Conservation (phyloP, 2,113 vertebrate species). For the Mastomys natalensis region DNA sequence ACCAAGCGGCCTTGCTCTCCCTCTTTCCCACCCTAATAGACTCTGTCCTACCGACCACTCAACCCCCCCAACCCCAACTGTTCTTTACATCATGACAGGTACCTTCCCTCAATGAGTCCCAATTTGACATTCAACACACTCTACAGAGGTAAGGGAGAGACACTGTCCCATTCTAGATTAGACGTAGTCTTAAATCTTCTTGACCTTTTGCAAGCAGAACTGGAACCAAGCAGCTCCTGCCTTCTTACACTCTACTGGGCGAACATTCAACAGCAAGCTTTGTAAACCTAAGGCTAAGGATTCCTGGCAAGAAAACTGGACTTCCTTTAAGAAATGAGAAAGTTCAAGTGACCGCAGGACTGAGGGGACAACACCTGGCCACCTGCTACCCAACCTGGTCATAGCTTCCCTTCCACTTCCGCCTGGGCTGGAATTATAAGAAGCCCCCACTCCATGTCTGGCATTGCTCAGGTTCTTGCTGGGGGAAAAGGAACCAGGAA, state of each 20-base stretch:
- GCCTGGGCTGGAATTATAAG: not conserved
- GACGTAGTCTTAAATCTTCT: constrained; percentile 55
- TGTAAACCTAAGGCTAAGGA: constrained; percentile 67
- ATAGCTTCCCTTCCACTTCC: not conserved
- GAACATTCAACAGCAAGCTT: constrained; percentile 59
- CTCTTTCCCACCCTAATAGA: not conserved
- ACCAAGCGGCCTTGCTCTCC: not conserved
- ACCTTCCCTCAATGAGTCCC: constrained; percentile 23
- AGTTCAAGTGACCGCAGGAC: constrained; percentile 70
- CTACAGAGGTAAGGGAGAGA: constrained; percentile 60
- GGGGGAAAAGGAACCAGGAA: not conserved
- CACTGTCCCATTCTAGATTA: constrained; percentile 54
- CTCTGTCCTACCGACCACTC: constrained; percentile 22
- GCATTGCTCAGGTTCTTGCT: constrained; percentile 14
- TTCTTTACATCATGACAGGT: constrained; percentile 36
- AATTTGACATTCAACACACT: constrained; percentile 57
- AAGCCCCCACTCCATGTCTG: not conserved
- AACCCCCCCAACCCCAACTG: not conserved
- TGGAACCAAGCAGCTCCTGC: constrained; percentile 72
- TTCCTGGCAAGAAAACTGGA: constrained; percentile 73
- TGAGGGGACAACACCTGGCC: constrained; percentile 13
- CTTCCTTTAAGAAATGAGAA: constrained; percentile 70
- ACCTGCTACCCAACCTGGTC: constrained; percentile 4
- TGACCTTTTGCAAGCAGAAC: constrained; percentile 56
- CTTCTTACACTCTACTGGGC: constrained; percentile 63